Percentiles rank a stretch among this genome's conserved stretches.
phyloP scores from a whole-genome alignment of 1,140 invertebrate species.

The Megalonaias nervosa region DNA sequence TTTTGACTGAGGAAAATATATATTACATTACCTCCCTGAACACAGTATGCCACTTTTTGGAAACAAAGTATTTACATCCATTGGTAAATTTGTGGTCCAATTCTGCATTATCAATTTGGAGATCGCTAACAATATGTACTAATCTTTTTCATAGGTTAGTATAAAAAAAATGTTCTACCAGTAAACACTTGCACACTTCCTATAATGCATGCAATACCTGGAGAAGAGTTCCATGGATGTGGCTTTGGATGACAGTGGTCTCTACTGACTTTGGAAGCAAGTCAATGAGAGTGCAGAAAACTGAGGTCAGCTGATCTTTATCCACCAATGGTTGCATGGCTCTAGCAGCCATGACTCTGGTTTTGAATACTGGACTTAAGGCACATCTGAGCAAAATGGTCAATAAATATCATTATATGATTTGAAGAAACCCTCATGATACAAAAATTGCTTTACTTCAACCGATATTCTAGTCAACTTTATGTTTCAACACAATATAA shows the following conservation, averaged over 20 bases:
- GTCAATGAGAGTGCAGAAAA: constrained; percentile 50
- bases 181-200: neutral
- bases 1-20: neutral
- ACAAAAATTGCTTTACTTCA: too few species aligned
- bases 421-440: too few species aligned
- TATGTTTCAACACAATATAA: too few species aligned
- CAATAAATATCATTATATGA: too few species aligned
- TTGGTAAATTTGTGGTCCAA: too few species aligned
- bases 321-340: constrained; percentile 79
- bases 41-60: neutral
- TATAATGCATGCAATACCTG: constrained; percentile 67
- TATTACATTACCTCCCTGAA: neutral
- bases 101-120: too few species aligned
- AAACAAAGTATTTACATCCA: neutral
- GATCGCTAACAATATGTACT: too few species aligned
- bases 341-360: constrained; percentile 79
- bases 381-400: constrained; percentile 54
- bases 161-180: neutral
- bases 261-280: constrained; percentile 46
- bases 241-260: constrained; percentile 69
- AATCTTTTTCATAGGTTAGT: neutral
- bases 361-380: constrained; percentile 76
- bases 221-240: constrained; percentile 74
- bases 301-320: constrained; percentile 59
- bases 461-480: too few species aligned